Base-by-base conservation (phyloP, 2,113 vertebrate species). In the Odobenus rosmarus region DNA sequence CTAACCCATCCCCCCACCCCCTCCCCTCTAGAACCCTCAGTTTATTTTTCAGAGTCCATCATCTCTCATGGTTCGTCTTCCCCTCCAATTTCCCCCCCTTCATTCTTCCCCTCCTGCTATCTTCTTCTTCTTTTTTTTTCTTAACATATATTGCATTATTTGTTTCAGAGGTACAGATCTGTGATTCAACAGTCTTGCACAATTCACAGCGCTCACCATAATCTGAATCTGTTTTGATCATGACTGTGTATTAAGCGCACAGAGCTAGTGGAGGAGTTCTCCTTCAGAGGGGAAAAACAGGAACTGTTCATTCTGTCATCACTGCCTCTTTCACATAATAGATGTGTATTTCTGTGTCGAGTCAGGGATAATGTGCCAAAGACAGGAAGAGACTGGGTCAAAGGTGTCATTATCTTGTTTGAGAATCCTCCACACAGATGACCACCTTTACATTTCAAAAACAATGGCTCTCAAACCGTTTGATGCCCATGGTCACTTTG, bases 251-350 rank as follows among this genome's bases (percentile, higher is more conserved):
- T 33, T 55, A 0, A 0, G 82, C 84, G 94, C 96, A 94, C 0
- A 6, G 51, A 72, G 77, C 96, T 72, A 91, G 91, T 39, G 80
- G 62, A 95, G 46, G 72, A 96, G 96, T 96, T 91, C 86, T 21
- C 55, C 39, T 85, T 95, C 59, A 97, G 94, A 96, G 82, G 51
- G 31, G 93, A 61, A 83, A 92, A 98, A 98, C 83, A 96, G 95
- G 95, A 98, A 98, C 74, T 77, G 86, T 33, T 61, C 93, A 95
- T 61, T 82, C 80, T 97, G 83, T 77, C 71, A 59, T 76, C 96
- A 84, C 42, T 93, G 95, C 67, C 76, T 97, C 69, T 86, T 77
- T 87, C 1, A 0, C 42, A 67, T 36, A 80, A 88, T 4, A 95
- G 81, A 42, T 4, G 42, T 11, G 12, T 59, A 42, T 94, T 92